phyloP scores from a whole-genome alignment of 2,113 vertebrate species.

The Corydoras maculifer region DNA sequence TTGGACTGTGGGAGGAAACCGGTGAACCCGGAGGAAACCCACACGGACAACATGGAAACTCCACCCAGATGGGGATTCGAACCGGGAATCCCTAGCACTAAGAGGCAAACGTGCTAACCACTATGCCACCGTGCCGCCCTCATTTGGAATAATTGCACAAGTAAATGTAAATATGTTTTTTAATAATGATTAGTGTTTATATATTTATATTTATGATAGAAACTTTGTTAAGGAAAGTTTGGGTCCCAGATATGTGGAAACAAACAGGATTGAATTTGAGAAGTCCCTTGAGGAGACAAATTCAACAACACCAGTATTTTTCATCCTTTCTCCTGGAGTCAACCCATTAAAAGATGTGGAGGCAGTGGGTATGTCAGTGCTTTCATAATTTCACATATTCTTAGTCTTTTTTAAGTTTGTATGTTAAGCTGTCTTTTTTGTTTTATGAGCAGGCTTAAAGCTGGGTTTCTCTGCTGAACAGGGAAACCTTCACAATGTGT shows the following conservation, averaged over 20 bases:
- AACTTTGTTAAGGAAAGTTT: slow-evolving; percentile 73
- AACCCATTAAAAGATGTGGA: slow-evolving; percentile 74
- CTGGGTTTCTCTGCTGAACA: slow-evolving; percentile 69
- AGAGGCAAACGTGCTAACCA: too few species aligned
- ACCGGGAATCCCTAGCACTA: too few species aligned
- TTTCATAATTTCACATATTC: neutral
- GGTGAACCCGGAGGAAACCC: too few species aligned
- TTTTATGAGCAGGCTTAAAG: slow-evolving; percentile 64
- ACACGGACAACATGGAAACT: too few species aligned
- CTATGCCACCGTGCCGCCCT: too few species aligned
- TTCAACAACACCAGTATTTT: slow-evolving; percentile 69
- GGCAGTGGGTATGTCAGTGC: slow-evolving; percentile 55
- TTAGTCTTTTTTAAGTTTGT: neutral
- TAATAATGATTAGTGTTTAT: neutral
- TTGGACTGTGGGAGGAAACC: too few species aligned
- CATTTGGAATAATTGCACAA: too few species aligned
- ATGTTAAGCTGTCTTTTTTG: neutral
- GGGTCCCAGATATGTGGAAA: slow-evolving; percentile 64
- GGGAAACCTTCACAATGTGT: slow-evolving; percentile 74
- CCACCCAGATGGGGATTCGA: too few species aligned
- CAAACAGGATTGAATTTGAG: slow-evolving; percentile 61
- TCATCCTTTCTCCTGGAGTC: slow-evolving; percentile 72
- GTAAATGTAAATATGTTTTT: too few species aligned
- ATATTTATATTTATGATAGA: slow-evolving; percentile 45
- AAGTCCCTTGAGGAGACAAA: slow-evolving; percentile 68